Evolutionary conservation across 2,888 invertebrate species (phyloP).

Genomic region (Caenorhabditis imperialis): DNA sequence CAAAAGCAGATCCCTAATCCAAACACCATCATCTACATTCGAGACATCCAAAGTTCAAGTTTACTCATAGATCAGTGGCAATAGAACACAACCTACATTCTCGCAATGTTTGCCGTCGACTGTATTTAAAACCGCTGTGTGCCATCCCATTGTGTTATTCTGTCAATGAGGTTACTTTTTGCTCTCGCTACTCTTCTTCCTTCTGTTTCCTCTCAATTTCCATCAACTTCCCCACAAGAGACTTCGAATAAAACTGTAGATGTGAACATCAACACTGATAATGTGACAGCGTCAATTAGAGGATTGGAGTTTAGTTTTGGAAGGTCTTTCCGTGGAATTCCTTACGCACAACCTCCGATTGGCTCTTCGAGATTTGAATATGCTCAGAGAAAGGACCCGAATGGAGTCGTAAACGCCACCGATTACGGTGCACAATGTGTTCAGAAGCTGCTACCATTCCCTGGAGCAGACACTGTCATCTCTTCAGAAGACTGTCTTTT

Average conservation of each 20-base stretch:
- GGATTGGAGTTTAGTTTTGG: constrained; percentile 5
- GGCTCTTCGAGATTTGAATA: constrained; percentile 4
- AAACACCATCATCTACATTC: too few species aligned
- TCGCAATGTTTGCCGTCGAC: too few species aligned
- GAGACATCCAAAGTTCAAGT: background rate
- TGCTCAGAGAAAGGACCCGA: constrained; percentile 8
- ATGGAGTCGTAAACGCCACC: constrained; percentile 7
- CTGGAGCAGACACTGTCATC: background rate
- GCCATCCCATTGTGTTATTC: too few species aligned
- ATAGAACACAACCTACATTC: too few species aligned
- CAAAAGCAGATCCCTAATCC: too few species aligned
- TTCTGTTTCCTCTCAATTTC: background rate
- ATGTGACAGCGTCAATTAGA: background rate
- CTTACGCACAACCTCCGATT: constrained; percentile 3
- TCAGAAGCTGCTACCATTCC: constrained; percentile 4
- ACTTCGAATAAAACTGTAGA: constrained; percentile 3
- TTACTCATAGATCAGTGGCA: constrained; percentile 14
- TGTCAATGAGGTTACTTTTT: too few species aligned
- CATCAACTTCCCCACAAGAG: too few species aligned
- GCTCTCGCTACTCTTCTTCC: too few species aligned
- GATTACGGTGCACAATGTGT: constrained; percentile 2
- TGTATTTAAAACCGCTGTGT: too few species aligned
- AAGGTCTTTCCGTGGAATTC: constrained; percentile 7
- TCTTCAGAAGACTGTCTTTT: constrained; percentile 9
- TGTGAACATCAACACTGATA: constrained; percentile 3